A percentile compares a stretch with the other conserved stretches of the same genome.
phyloP scores from a whole-genome alignment of 2,888 invertebrate species.

The Onchidella celtica region DNA sequence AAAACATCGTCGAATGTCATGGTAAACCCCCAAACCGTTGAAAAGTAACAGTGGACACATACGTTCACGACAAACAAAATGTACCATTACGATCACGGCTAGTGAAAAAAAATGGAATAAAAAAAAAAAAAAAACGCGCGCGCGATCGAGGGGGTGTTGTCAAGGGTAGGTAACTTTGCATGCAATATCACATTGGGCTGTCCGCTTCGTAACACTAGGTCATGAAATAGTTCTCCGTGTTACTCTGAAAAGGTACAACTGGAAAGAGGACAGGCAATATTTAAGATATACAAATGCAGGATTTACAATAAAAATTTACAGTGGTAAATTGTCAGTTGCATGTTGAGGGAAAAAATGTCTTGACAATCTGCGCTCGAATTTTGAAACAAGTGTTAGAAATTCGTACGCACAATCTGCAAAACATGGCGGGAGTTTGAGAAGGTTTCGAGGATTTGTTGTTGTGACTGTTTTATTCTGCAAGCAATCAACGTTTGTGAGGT shows the following conservation, averaged over 20 bases:
- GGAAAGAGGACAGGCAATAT: too few relatives aligned
- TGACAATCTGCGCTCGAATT: background rate
- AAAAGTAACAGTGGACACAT: too few relatives aligned
- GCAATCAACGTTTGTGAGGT: background rate
- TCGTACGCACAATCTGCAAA: constrained; percentile 37
- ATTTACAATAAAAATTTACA: background rate
- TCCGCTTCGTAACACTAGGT: constrained; percentile 14
- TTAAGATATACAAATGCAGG: background rate
- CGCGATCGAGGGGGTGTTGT: background rate
- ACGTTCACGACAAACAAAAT: too few relatives aligned
- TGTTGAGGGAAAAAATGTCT: too few relatives aligned
- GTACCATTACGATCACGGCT: too few relatives aligned
- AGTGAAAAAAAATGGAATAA: too few relatives aligned
- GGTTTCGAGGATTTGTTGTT: constrained; percentile 12
- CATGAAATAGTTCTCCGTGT: constrained; percentile 33
- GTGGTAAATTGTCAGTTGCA: too few relatives aligned
- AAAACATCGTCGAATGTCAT: too few relatives aligned
- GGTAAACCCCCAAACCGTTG: too few relatives aligned
- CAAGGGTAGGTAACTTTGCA: constrained; percentile 28
- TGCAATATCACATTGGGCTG: background rate
- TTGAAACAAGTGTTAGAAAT: constrained; percentile 24
- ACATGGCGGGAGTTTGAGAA: constrained; percentile 54
- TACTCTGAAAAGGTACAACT: too few relatives aligned
- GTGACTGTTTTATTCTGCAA: background rate
- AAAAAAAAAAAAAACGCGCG: constrained; percentile 15